Percentiles rank a stretch among this genome's conserved stretches.
Conservation (phyloP, 1,140 invertebrate genomes). For the Matsumurasca onukii region DNA sequence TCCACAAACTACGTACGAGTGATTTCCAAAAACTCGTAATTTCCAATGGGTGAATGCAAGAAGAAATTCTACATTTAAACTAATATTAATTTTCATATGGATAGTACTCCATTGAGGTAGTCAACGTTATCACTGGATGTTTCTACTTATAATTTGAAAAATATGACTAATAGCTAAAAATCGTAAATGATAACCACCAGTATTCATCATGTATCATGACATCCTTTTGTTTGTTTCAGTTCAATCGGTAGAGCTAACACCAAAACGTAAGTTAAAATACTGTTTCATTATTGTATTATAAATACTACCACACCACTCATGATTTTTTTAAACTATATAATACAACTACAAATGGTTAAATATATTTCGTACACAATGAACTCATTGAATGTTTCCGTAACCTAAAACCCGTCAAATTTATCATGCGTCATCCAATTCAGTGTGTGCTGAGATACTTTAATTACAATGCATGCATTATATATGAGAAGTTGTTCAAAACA, state of each 20-base stretch:
- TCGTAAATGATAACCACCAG: too few species aligned
- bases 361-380: not conserved
- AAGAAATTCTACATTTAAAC: too few species aligned
- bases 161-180: too few species aligned
- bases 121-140: too few species aligned
- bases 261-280: not conserved
- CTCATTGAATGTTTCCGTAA: not conserved
- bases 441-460: not conserved
- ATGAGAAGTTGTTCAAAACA: too few species aligned
- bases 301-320: not conserved
- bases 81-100: too few species aligned
- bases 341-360: not conserved
- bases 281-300: not conserved
- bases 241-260: not conserved
- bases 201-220: too few species aligned
- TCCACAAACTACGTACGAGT: too few species aligned
- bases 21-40: too few species aligned
- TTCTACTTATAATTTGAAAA: too few species aligned
- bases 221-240: not conserved
- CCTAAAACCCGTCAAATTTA: not conserved
- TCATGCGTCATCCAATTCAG: not conserved
- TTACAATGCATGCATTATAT: not conserved
- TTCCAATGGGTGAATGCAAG: too few species aligned
- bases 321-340: not conserved
- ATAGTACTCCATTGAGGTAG: too few species aligned